Evolutionary conservation across 2,888 invertebrate species (phyloP), one percentile per base, ranked within the genome.

Genomic region (Eristalis arbustorum): DNA sequence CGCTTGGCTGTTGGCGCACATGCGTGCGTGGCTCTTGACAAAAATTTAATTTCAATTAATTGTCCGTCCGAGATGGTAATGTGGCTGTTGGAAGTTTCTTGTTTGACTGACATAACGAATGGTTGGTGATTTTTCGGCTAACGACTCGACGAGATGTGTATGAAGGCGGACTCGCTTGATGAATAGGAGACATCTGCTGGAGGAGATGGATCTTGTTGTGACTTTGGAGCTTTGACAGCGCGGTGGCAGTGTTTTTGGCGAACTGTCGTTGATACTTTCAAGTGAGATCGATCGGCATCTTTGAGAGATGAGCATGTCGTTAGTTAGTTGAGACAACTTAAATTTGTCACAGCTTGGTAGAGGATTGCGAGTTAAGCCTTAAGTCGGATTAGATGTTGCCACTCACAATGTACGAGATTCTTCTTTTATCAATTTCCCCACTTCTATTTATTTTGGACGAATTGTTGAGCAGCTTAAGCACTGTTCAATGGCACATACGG

Each of bases 31-130:
- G 63, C 40, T 77, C 13, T 83, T 84, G 84, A 79, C 78, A 84
- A 71, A 78, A 71, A 74, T 22, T 62, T 78, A 59, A 62, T 74
- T 68, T 71, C 74, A 67, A 74, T 75, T 79, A 62, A 84, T 79
- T 67, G 23, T 40, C 13, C 14, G 59, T 0, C 18, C 25, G 67
- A 63, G 74, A 80, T 74, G 74, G 69, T 64, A 74, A 68, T 80
- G 74, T 68, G 77, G 62, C 72, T 49, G 42, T 62, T 42, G 61
- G 23, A 6, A 11, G 22, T 49, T 37, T 68, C 49, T 34, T 25
- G 14, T 13, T 42, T 23, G 59, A 56, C n/a, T 18, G 23, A 4
- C 28, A 42, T 6, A 10, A 18, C 18, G 8, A 18, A 49, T 49
- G 49, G 49, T 49, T 18, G 49, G 6, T 14, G 42, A 42, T 4